Conservation (phyloP, 2,113 vertebrate genomes). For the Pterocles gutturalis region DNA sequence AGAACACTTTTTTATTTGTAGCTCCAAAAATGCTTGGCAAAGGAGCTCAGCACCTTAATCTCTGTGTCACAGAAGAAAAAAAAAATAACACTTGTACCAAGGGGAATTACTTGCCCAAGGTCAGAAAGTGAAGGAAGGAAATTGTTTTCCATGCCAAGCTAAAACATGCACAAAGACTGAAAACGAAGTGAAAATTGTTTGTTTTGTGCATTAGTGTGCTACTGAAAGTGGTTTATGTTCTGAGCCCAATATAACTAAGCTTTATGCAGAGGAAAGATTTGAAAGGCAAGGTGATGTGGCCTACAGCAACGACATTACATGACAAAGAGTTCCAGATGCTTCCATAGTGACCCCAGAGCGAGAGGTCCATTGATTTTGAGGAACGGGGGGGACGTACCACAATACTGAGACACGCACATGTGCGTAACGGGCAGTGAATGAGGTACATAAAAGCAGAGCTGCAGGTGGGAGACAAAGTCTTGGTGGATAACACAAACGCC, state of each 20-base stretch:
- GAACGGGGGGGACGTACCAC: not conserved
- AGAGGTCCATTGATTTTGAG: not conserved
- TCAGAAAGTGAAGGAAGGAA: conserved; percentile 17
- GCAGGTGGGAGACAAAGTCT: not conserved
- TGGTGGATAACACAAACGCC: not conserved
- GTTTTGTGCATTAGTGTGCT: not conserved
- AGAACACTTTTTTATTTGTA: not conserved
- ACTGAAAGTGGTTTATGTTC: not conserved
- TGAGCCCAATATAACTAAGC: not conserved
- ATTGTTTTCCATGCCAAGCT: not conserved
- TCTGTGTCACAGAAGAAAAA: not conserved
- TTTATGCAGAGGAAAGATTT: not conserved
- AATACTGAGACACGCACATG: not conserved
- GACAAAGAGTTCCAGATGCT: not conserved
- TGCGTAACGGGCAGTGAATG: accelerated
- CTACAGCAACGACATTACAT: not conserved
- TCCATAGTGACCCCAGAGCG: not conserved
- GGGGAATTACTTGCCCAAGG: not conserved
- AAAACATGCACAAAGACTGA: not conserved
- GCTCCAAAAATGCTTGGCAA: not conserved
- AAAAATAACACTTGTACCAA: not conserved
- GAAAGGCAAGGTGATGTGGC: not conserved
- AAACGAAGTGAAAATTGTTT: conserved; percentile 19
- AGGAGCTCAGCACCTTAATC: not conserved
- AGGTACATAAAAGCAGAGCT: not conserved